A percentile compares a stretch with the other conserved stretches of the same genome.
Evolutionary conservation across 2,888 invertebrate genomes (phyloP).

Genomic region (Habroteleia sp.): DNA sequence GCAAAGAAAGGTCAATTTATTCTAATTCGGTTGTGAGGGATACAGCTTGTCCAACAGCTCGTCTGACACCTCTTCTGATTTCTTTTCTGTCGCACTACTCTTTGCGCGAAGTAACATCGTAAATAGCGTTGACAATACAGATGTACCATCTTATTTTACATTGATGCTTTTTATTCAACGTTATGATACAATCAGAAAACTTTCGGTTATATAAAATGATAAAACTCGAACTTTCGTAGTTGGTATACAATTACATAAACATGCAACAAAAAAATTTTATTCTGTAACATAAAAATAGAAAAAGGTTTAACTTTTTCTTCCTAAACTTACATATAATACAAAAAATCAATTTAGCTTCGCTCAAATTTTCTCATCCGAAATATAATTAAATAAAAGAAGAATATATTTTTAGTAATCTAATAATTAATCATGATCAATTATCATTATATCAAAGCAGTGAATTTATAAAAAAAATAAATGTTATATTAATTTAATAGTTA

Average conservation of each 20-base stretch:
- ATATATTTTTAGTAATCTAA: no score
- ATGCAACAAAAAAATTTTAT: no score
- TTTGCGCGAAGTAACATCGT: constrained; percentile 49
- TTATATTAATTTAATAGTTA: no score
- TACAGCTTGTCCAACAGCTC: constrained; percentile 80
- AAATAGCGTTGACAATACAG: constrained; percentile 42
- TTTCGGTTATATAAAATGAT: constrained; percentile 22
- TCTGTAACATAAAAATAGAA: no score
- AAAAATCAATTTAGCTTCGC: no score
- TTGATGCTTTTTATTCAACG: constrained; percentile 47
- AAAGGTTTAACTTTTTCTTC: no score
- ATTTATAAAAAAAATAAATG: no score
- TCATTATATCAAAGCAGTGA: no score
- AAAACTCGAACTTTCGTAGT: constrained; percentile 2
- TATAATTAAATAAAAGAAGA: no score
- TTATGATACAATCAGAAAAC: constrained; percentile 34
- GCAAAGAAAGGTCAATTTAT: constrained; percentile 75
- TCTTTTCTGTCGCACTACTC: constrained; percentile 45
- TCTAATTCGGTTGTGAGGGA: constrained; percentile 79
- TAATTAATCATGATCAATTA: no score
- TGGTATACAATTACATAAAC: not conserved
- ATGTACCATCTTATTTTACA: constrained; percentile 46
- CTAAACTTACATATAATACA: no score
- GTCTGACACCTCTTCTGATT: constrained; percentile 63
- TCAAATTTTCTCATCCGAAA: no score